phyloP scores from a whole-genome alignment of 2,888 invertebrate species.

The Platycheirus rosarum region DNA sequence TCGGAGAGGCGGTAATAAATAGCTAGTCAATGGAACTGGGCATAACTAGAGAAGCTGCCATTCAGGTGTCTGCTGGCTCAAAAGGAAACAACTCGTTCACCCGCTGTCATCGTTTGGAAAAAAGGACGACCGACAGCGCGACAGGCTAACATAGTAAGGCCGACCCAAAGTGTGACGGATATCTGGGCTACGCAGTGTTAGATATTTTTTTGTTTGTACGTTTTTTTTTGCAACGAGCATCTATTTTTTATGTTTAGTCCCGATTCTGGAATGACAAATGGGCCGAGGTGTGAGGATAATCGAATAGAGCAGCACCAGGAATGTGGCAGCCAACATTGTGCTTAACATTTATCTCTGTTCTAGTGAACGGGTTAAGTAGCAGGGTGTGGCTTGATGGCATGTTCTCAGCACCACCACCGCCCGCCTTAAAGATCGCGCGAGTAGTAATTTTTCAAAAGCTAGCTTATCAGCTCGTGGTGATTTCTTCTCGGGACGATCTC shows the following conservation, averaged over 20 bases:
- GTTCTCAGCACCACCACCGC: constrained; percentile 14
- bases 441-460: constrained; percentile 61
- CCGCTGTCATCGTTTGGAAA: constrained; percentile 49
- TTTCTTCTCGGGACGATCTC: constrained; percentile 44
- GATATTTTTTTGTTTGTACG: constrained; percentile 24
- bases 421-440: constrained; percentile 29
- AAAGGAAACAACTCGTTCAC: constrained; percentile 47
- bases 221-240: constrained; percentile 13
- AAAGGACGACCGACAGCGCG: constrained; percentile 8
- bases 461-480: constrained; percentile 61
- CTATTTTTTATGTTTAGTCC: constrained; percentile 53
- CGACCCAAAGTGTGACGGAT: constrained; percentile 65
- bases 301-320: constrained; percentile 57
- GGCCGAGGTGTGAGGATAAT: constrained; percentile 69
- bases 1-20: constrained; percentile 67
- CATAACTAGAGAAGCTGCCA: constrained; percentile 40
- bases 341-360: constrained; percentile 46
- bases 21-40: constrained; percentile 64
- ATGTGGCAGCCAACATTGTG: constrained; percentile 48
- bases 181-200: constrained; percentile 66
- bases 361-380: constrained; percentile 60
- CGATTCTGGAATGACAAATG: constrained; percentile 67
- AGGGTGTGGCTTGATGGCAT: constrained; percentile 56
- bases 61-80: constrained; percentile 38
- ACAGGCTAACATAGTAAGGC: neutral